Evolutionary conservation across 1,140 invertebrate genomes (phyloP).

Genomic region (Carposina sasakii): DNA sequence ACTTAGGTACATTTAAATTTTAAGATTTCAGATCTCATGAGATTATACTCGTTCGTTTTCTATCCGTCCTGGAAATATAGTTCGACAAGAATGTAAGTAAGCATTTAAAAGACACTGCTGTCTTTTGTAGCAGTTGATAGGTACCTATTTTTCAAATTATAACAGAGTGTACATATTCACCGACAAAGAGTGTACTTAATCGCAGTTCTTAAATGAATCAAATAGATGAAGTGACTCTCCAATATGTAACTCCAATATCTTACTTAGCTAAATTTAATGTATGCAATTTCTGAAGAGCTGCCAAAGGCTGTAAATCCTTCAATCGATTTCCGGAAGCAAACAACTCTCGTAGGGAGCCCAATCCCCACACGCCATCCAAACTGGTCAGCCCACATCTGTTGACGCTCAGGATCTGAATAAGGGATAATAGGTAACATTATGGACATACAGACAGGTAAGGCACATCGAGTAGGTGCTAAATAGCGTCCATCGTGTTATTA

Average conservation of each 20-base stretch:
- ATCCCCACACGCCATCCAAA: conserved; percentile 77
- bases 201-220: not conserved
- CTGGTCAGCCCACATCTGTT: conserved; percentile 76
- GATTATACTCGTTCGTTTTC: too few species aligned
- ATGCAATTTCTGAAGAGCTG: conserved; percentile 69
- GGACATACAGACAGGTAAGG: too few species aligned
- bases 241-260: not conserved
- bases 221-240: not conserved
- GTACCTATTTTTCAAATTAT: too few species aligned
- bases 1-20: too few species aligned
- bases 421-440: too few species aligned
- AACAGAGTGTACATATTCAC: not conserved
- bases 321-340: conserved; percentile 77
- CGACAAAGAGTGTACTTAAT: too few species aligned
- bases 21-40: not conserved
- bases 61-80: too few species aligned
- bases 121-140: too few species aligned
- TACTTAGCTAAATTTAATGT: conserved; percentile 72
- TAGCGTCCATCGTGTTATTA: too few species aligned
- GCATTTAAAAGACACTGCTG: too few species aligned
- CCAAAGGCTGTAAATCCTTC: conserved; percentile 73
- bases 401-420: conserved; percentile 73
- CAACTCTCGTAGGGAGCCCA: conserved; percentile 74
- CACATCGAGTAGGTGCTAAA: too few species aligned
- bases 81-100: too few species aligned